Conservation (phyloP, 2,113 vertebrate species). For the Phyllopteryx taeniolatus region DNA sequence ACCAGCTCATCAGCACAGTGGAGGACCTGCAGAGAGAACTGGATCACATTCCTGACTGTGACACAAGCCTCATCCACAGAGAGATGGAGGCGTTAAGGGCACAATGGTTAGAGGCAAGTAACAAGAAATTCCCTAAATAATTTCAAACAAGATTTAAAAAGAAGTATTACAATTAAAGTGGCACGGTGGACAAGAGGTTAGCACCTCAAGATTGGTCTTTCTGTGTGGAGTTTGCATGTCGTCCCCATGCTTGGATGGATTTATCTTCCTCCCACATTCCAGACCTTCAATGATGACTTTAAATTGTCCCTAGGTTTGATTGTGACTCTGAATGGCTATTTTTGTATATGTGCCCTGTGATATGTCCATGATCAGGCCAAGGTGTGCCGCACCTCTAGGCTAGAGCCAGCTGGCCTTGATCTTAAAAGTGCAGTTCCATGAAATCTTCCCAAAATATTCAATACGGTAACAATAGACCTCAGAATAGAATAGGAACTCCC, state of each 20-base stretch:
- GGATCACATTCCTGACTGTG: constrained; percentile 77
- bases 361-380: no score
- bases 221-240: no score
- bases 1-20: constrained; percentile 84
- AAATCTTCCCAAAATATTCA: background rate
- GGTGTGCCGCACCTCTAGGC: no score
- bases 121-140: background rate
- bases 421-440: background rate
- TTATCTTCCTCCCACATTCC: no score
- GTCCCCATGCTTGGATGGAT: no score
- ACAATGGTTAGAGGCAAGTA: constrained; percentile 86
- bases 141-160: background rate
- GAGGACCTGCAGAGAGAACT: constrained; percentile 84
- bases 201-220: background rate
- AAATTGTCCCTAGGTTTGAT: no score
- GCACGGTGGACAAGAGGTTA: background rate
- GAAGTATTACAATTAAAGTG: background rate
- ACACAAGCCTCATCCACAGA: constrained; percentile 68
- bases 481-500: background rate
- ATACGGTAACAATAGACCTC: background rate
- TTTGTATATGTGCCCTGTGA: no score
- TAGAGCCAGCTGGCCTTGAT: background rate
- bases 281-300: no score
- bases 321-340: no score
- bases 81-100: constrained; percentile 82